Conservation (phyloP, 2,113 vertebrate genomes). For the Gobio gobio region DNA sequence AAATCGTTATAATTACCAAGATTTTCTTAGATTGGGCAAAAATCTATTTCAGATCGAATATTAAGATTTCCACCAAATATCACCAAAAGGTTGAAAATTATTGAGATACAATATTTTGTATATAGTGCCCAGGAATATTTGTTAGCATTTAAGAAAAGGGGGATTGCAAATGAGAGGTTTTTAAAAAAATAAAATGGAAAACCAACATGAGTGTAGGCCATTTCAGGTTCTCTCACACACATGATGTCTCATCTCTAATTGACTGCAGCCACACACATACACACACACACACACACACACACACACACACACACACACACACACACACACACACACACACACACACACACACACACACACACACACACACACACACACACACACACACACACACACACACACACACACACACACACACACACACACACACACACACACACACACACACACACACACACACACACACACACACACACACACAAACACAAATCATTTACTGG, state of each 20-base stretch:
- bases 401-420: not conserved
- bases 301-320: not conserved
- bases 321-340: slow-evolving; percentile 44
- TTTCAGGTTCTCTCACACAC: not conserved
- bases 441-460: slow-evolving; percentile 33
- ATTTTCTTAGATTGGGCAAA: not conserved
- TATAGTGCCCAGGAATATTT: not conserved
- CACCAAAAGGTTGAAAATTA: not conserved
- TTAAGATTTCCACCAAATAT: not conserved
- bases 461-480: slow-evolving; percentile 17
- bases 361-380: slow-evolving; percentile 43
- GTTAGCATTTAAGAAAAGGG: no score
- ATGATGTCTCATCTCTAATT: slow-evolving; percentile 68
- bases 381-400: not conserved
- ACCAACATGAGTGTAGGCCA: no score
- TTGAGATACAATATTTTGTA: not conserved
- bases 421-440: slow-evolving; percentile 7
- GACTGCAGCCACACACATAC: slow-evolving; percentile 65
- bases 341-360: not conserved
- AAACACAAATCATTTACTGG: not conserved
- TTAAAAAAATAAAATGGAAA: no score
- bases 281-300: slow-evolving; percentile 33
- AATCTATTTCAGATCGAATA: not conserved
- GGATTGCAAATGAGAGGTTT: no score
- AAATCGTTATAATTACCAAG: no score